Percentiles rank a stretch among this genome's conserved stretches.
Conservation (phyloP, 2,113 vertebrate species). For the Bubo blakistoni region DNA sequence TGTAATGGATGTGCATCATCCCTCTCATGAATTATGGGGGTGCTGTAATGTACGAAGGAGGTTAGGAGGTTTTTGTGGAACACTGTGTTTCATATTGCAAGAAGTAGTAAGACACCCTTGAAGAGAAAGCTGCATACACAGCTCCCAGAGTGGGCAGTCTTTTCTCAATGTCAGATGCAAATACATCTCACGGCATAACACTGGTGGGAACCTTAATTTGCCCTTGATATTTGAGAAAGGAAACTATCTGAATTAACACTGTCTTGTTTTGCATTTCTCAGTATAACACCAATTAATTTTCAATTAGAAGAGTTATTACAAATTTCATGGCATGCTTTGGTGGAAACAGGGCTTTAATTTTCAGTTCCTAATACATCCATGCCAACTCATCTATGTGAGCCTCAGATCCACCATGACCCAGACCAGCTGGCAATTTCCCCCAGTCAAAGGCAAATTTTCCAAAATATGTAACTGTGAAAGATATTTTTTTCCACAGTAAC, state of each 20-base stretch:
- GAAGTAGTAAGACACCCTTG: neutral
- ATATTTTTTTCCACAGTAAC: neutral
- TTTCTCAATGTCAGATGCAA: neutral
- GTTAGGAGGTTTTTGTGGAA: neutral
- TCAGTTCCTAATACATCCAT: neutral
- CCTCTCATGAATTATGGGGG: neutral
- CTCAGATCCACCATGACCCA: slow-evolving; percentile 12
- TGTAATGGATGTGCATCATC: neutral
- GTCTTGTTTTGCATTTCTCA: slow-evolving; percentile 1
- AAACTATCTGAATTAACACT: neutral
- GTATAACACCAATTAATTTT: slow-evolving; percentile 26
- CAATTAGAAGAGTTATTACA: slow-evolving; percentile 51
- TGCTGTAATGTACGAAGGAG: neutral
- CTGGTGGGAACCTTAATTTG: neutral
- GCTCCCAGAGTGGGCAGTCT: neutral
- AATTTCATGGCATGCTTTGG: slow-evolving; percentile 30
- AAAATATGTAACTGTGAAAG: neutral
- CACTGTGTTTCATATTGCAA: neutral
- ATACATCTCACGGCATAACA: neutral
- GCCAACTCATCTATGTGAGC: neutral
- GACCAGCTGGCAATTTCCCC: slow-evolving; percentile 17
- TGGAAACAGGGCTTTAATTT: slow-evolving; percentile 35
- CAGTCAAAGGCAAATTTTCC: slow-evolving; percentile 33
- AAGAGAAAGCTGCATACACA: neutral
- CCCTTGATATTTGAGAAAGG: neutral